A percentile compares a stretch with the other conserved stretches of the same genome.
Conservation (phyloP, 2,797 vertebrate species). For the Ptychobarbus kaznakovi region DNA sequence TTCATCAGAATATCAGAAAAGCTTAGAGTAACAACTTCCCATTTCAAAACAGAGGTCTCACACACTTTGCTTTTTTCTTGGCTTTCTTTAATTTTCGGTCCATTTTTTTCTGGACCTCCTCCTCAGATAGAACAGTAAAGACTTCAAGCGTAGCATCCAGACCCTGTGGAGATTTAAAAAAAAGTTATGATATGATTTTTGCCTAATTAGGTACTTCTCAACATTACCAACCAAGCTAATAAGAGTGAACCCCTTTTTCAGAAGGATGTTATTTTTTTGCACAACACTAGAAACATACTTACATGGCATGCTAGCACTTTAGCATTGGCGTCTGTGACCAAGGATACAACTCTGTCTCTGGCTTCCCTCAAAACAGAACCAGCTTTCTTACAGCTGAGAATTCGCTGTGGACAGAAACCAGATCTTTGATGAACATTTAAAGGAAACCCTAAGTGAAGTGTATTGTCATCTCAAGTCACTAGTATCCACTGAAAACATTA, state of each 20-base stretch:
- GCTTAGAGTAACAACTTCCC: not conserved
- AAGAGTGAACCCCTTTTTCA: not conserved
- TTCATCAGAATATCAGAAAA: not conserved
- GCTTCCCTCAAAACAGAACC: conserved; percentile 92
- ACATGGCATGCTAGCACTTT: conserved; percentile 92
- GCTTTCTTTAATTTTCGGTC: conserved; percentile 89
- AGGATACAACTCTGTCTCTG: conserved; percentile 87
- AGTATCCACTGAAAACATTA: not conserved
- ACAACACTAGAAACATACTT: conserved; percentile 70
- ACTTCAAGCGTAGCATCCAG: conserved; percentile 87
- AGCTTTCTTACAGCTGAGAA: conserved; percentile 85
- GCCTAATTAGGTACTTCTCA: not conserved
- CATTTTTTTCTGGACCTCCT: conserved; percentile 86
- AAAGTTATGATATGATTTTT: not conserved
- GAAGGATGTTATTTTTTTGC: not conserved
- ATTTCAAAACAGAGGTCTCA: conserved; percentile 6
- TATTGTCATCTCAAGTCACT: not conserved
- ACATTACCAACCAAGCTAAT: not conserved
- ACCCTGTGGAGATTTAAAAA: conserved; percentile 76
- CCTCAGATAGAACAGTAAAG: conserved; percentile 86
- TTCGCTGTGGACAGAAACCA: conserved; percentile 75
- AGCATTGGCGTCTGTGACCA: conserved; percentile 82
- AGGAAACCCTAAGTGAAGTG: not conserved
- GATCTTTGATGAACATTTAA: not conserved
- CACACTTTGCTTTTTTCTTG: conserved; percentile 90